Evolutionary conservation across 2,797 vertebrate genomes (phyloP).

Genomic region (Sebastes flavidus): DNA sequence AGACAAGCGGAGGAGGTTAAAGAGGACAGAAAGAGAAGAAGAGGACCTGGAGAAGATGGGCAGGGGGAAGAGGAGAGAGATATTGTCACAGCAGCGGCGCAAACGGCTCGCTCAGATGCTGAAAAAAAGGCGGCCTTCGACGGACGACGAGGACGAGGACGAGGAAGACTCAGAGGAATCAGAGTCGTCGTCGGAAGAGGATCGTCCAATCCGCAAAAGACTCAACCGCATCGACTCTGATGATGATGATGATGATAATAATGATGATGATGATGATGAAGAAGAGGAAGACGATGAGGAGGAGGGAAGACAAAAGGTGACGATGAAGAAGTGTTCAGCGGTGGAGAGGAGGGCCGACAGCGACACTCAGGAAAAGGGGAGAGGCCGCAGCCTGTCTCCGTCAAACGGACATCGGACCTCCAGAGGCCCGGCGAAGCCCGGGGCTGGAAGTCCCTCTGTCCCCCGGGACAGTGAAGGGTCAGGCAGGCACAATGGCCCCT

Average conservation of each 20-base stretch:
- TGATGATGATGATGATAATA: conserved; percentile 79
- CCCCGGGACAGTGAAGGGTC: conserved; percentile 80
- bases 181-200: conserved; percentile 65
- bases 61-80: conserved; percentile 76
- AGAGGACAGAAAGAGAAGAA: conserved; percentile 47
- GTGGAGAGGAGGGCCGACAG: conserved; percentile 37
- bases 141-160: conserved; percentile 81
- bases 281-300: conserved; percentile 2
- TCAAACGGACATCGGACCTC: conserved; percentile 88
- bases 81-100: conserved; percentile 70
- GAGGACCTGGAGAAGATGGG: conserved; percentile 76
- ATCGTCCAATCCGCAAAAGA: conserved; percentile 76
- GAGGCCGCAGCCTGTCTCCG: conserved; percentile 85
- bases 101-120: conserved; percentile 71
- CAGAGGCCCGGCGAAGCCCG: conserved; percentile 84
- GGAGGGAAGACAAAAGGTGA: background rate
- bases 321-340: conserved; percentile 40
- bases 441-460: conserved; percentile 27
- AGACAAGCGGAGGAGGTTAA: conserved; percentile 40
- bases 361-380: conserved; percentile 80
- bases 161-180: conserved; percentile 53
- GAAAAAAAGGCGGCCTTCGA: conserved; percentile 85
- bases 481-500: conserved; percentile 80
- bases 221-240: conserved; percentile 79
- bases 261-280: conserved; percentile 51